Evolutionary conservation across 2,113 vertebrate genomes (phyloP).

Genomic region (Platichthys flesus): DNA sequence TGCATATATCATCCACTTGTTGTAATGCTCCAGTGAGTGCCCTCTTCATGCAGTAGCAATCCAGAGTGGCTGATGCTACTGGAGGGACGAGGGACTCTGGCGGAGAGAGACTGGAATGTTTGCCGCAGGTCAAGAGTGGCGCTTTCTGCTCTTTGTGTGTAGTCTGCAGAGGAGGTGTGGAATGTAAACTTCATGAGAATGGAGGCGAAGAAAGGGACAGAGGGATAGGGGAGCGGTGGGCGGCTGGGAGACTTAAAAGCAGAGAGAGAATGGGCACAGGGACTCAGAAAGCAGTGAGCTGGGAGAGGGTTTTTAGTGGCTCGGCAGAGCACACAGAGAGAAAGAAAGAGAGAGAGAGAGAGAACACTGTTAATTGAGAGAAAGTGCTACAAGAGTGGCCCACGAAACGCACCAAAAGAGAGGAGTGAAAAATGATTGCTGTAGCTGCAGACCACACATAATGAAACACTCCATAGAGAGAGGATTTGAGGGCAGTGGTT

Average conservation of each 20-base stretch:
- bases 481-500: neutral
- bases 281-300: constrained; percentile 14
- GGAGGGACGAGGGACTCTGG: constrained; percentile 36
- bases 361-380: constrained; percentile 29
- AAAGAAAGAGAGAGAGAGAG: neutral
- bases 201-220: constrained; percentile 48
- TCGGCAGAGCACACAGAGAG: neutral
- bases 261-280: constrained; percentile 35
- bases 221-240: constrained; percentile 34
- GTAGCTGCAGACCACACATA: constrained; percentile 48
- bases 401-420: neutral
- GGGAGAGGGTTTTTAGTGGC: constrained; percentile 34
- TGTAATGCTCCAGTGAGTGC: neutral
- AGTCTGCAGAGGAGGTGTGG: constrained; percentile 82
- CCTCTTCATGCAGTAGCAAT: neutral
- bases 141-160: constrained; percentile 80
- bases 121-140: constrained; percentile 76
- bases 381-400: constrained; percentile 25
- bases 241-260: constrained; percentile 16
- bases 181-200: constrained; percentile 83
- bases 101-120: constrained; percentile 77
- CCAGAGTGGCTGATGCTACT: constrained; percentile 17
- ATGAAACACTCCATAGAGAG: neutral
- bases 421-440: constrained; percentile 21
- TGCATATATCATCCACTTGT: no score